Evolutionary conservation across 2,797 vertebrate genomes (phyloP), one percentile per base, ranked within the genome.

Genomic region (Premnoplex brunnescens): DNA sequence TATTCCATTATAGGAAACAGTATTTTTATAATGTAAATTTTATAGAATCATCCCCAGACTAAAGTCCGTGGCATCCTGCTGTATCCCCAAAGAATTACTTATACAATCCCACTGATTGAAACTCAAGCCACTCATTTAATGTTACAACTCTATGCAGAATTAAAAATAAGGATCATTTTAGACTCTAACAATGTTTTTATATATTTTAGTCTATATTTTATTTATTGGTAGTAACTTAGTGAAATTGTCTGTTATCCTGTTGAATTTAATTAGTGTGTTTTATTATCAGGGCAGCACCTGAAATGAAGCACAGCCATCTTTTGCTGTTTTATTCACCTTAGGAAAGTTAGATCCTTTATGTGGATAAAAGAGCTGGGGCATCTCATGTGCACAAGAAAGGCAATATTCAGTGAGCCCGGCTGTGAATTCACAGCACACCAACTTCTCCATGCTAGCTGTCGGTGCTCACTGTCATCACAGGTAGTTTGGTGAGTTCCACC

Each of bases 11-110:
- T 63, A 62, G 83, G 79, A 97, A 96, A 89, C 14, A 55, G 60
- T 87, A 93, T 92, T 97, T 97, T 95, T 96, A 81, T 88, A 96
- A 96, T 76, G 84, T 81, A 94, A 92, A 96, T 97, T 96, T 97
- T 94, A 95, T 67, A 94, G 91, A 96, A 93, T 85, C 86, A 96
- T 96, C 92, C 87, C 58, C 43, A 95, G 96, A 96, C 91, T 78
- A 69, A 95, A 91, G 82, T 95, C 93, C 78, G 74, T 80, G 96
- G 67, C 85, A 87, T 94, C 95, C 92, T 91, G 82, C 74, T 77
- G 51, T 64, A 93, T 96, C 95, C 88, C 88, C 62, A 39, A 95
- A 93, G 94, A 97, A 97, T 95, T 95, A 93, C 83, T 83, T 85
- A 84, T 4, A 94, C 37, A 94, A 67, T 95, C 68, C 89, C 62